Evolutionary conservation across 2,888 invertebrate genomes (phyloP).

Genomic region (Enoplolaimus lenunculus): DNA sequence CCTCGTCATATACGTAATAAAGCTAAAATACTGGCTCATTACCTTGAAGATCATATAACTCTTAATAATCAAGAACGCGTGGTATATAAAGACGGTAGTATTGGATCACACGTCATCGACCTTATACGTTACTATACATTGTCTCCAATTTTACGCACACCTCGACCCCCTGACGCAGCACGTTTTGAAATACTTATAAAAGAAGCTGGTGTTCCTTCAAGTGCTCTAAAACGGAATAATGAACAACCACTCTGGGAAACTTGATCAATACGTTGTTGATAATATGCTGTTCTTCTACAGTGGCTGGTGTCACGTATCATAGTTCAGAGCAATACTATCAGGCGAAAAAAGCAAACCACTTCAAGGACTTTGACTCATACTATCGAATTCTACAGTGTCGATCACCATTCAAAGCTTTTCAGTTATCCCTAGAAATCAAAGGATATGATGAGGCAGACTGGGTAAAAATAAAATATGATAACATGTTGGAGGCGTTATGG

Average conservation of each 20-base stretch:
- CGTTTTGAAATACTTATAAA: neutral
- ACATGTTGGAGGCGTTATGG: neutral
- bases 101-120: constrained; percentile 3
- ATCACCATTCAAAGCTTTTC: neutral
- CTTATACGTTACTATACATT: neutral
- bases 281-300: too few species aligned
- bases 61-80: neutral
- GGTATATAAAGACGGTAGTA: neutral
- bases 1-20: neutral
- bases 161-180: neutral
- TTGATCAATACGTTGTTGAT: too few species aligned
- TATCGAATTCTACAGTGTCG: neutral
- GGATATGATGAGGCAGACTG: neutral
- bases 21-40: constrained; percentile 3
- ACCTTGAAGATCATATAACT: constrained; percentile 7
- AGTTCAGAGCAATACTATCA: neutral
- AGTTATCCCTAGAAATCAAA: neutral
- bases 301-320: neutral
- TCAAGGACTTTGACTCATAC: neutral
- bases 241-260: too few species aligned
- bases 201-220: neutral
- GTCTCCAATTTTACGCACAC: neutral
- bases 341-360: neutral
- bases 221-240: too few species aligned
- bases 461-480: neutral